Conservation (phyloP, 1,140 invertebrate species). For the Eriocheir sinensis region DNA sequence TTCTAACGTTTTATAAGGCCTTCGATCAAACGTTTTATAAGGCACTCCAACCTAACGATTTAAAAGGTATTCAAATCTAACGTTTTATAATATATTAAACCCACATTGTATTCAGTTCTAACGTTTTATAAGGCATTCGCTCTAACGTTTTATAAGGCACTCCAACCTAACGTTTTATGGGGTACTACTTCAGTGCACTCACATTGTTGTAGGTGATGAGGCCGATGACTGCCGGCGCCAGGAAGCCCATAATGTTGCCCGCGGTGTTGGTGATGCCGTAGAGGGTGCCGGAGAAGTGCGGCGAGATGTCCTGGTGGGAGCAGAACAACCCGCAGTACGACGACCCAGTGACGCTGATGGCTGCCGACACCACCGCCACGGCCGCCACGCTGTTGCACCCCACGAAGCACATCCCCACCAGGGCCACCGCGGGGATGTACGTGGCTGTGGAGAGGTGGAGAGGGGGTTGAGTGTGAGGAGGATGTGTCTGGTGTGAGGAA, state of each 20-base stretch:
- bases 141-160: too few species aligned
- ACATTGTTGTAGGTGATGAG: neutral
- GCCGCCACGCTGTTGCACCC: constrained; percentile 85
- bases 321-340: constrained; percentile 91
- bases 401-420: constrained; percentile 59
- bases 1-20: too few species aligned
- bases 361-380: constrained; percentile 89
- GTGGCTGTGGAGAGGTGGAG: neutral
- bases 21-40: too few species aligned
- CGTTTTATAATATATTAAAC: too few species aligned
- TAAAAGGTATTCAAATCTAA: too few species aligned
- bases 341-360: constrained; percentile 91
- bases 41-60: too few species aligned
- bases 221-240: neutral
- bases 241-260: constrained; percentile 82
- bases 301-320: constrained; percentile 92
- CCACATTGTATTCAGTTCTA: too few species aligned
- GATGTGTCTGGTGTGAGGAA: too few species aligned
- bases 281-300: constrained; percentile 90
- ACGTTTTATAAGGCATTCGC: too few species aligned
- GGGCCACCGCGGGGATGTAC: constrained; percentile 12
- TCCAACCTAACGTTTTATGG: too few species aligned
- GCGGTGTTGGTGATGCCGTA: constrained; percentile 93
- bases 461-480: too few species aligned
- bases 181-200: too few species aligned